Evolutionary conservation across 2,888 invertebrate genomes (phyloP), one percentile per base, ranked within the genome.

Genomic region (Cloeon dipterum): DNA sequence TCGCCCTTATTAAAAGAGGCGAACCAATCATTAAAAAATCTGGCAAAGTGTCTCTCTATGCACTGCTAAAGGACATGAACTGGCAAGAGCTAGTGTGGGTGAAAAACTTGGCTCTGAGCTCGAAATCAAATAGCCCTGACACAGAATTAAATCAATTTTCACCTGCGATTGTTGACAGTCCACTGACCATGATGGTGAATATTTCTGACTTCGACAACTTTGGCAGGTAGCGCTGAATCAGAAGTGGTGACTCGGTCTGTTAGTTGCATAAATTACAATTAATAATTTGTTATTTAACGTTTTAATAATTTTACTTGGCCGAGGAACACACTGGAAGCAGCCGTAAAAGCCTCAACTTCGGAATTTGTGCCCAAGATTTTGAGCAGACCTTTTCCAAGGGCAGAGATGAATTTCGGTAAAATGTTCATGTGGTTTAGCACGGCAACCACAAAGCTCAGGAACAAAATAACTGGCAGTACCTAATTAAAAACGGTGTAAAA

Each of bases 141-240:
- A n/a, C n/a, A n/a, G n/a, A n/a, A n/a, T n/a, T n/a, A n/a, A n/a
- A n/a, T n/a, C 25, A 10, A 10, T 25, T 25, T 25, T 25, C n/a
- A 66, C 83, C 86, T 26, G 93, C 89, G 7, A 94, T 89, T 1
- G 91, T 88, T 0, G 93, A 86, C 57, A 93, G 93, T 4, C 94
- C 94, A 0, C 85, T 82, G 0, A 83, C 71, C 83, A 94, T 83
- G 11, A 98, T 68, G 1, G 91, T 75, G 53, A 93, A 89, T 0
- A 96, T 56, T 59, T 96, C 96, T 0, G 91, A 93, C 20, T 70
- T 67, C 0, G 96, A 96, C 52, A 96, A 63, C 41, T 70, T 57
- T n/a, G 65, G 53, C 8, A 96, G 56, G 48, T 89, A 93, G 0
- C 93, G 91, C 48, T 78, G 74, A 39, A 96, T 74, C 38, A 96